phyloP scores from a whole-genome alignment of 2,888 invertebrate genomes.

The Lycocerus yunnanus region DNA sequence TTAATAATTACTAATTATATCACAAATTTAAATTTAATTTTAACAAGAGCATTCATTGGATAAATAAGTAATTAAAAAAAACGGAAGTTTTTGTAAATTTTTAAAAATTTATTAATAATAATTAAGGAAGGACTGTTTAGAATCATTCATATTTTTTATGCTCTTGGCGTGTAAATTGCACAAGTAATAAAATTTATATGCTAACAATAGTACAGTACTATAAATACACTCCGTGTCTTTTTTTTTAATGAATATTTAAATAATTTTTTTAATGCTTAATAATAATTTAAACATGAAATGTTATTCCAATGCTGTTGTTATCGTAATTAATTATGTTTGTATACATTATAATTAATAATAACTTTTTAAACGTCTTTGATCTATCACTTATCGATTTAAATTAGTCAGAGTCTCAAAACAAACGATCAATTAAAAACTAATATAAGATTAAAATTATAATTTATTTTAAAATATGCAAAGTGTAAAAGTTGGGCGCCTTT shows the following conservation, averaged over 20 bases:
- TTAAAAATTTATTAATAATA: background rate
- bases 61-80: background rate
- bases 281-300: background rate
- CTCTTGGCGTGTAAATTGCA: background rate
- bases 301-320: background rate
- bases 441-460: background rate
- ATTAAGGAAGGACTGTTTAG: background rate
- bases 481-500: background rate
- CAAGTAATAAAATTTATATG: background rate
- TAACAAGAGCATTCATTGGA: background rate
- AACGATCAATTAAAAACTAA: background rate
- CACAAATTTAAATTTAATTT: background rate
- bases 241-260: background rate
- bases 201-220: background rate
- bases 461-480: background rate
- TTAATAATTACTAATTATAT: background rate
- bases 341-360: background rate
- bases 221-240: background rate
- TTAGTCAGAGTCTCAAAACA: background rate
- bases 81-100: background rate
- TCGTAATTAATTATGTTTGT: background rate
- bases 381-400: background rate
- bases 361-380: background rate
- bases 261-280: background rate
- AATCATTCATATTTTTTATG: background rate